phyloP scores from a whole-genome alignment of 2,797 vertebrate genomes.

The Galago senegalensis region DNA sequence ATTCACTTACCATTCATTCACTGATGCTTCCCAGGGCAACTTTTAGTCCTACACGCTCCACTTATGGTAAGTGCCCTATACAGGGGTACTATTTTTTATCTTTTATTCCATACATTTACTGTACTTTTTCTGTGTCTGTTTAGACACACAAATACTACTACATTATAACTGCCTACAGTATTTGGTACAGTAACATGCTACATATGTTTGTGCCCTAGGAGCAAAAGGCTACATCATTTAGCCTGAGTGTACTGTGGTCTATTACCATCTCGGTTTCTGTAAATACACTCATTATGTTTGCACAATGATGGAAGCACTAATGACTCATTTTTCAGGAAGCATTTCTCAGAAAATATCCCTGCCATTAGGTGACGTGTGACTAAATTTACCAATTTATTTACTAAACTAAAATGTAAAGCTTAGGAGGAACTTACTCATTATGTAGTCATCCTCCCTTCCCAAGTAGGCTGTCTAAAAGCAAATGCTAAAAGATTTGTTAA shows the following conservation, averaged over 20 bases:
- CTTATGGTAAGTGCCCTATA: background rate
- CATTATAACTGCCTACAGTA: background rate
- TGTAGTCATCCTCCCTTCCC: background rate
- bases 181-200: background rate
- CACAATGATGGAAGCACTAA: background rate
- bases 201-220: background rate
- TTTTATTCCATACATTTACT: background rate
- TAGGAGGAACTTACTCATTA: constrained; percentile 22
- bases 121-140: background rate
- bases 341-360: background rate
- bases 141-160: background rate
- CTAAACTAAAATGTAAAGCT: constrained; percentile 46
- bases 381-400: constrained; percentile 22
- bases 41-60: background rate
- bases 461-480: constrained; percentile 33
- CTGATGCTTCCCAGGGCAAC: background rate
- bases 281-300: background rate
- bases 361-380: background rate
- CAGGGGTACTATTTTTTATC: background rate
- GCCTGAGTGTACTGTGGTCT: background rate
- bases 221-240: background rate
- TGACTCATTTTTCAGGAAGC: background rate
- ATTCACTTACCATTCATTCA: background rate
- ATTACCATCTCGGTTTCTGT: background rate
- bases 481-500: constrained; percentile 19